phyloP scores from a whole-genome alignment of 2,113 vertebrate genomes.

The Notiomystis cincta region DNA sequence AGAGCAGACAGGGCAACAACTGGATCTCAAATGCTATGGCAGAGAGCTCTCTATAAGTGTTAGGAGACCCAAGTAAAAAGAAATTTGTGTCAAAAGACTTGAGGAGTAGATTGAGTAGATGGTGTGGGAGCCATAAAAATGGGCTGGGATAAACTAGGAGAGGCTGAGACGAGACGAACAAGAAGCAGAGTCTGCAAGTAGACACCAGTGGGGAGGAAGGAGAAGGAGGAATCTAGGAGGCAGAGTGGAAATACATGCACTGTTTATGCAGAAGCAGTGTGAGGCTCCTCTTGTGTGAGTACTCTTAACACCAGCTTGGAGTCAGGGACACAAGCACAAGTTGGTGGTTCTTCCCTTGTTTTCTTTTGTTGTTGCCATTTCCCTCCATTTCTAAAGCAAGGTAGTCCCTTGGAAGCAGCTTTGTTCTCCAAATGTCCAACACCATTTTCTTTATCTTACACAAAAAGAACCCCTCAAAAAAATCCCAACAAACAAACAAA shows the following conservation, averaged over 20 bases:
- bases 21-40: not conserved
- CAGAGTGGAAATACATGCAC: not conserved
- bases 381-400: not conserved
- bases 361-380: not conserved
- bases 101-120: not conserved
- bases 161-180: fast-evolving
- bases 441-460: not conserved
- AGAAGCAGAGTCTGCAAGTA: not conserved
- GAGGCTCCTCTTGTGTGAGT: not conserved
- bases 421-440: not conserved
- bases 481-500: not conserved
- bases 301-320: not conserved
- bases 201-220: not conserved
- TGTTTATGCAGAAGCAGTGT: not conserved
- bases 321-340: not conserved
- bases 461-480: not conserved
- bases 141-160: not conserved
- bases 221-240: not conserved
- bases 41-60: not conserved
- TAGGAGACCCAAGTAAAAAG: not conserved
- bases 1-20: not conserved
- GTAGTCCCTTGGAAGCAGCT: not conserved
- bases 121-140: not conserved
- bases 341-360: not conserved
- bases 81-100: not conserved